Evolutionary conservation across 1,140 invertebrate species (phyloP).

Genomic region (Calosoma granatense): DNA sequence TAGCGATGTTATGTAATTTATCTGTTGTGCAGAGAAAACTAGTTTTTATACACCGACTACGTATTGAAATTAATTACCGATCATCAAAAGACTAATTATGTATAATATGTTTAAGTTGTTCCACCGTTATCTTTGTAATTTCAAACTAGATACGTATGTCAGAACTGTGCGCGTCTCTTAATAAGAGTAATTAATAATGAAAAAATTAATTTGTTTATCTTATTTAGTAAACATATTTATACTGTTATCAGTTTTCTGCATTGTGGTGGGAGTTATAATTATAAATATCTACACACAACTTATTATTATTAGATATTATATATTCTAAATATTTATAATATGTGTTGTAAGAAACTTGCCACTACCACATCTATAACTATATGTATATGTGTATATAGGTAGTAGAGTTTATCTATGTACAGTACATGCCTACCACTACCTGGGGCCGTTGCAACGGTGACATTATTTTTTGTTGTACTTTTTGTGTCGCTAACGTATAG

Average conservation of each 20-base stretch:
- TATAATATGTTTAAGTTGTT: constrained; percentile 6
- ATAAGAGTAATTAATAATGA: not conserved
- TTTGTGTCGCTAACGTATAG: constrained; percentile 25
- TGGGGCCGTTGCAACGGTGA: not conserved
- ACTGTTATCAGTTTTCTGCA: too few species aligned
- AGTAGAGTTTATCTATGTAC: too few species aligned
- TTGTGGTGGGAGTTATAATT: too few species aligned
- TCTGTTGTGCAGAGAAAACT: not conserved
- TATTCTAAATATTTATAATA: too few species aligned
- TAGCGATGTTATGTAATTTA: not conserved
- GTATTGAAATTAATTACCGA: not conserved
- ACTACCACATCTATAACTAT: too few species aligned
- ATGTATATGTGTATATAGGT: too few species aligned
- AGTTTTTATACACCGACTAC: not conserved
- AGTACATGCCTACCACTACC: too few species aligned
- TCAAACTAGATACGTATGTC: not conserved
- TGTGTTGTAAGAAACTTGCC: too few species aligned
- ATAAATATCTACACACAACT: too few species aligned
- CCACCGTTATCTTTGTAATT: constrained; percentile 1
- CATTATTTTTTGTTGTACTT: constrained; percentile 9
- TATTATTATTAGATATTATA: too few species aligned
- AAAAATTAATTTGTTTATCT: too few species aligned
- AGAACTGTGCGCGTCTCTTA: not conserved
- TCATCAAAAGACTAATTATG: constrained; percentile 1
- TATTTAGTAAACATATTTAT: too few species aligned